phyloP scores from a whole-genome alignment of 2,113 vertebrate species.

The Callochromis pleurospilus region DNA sequence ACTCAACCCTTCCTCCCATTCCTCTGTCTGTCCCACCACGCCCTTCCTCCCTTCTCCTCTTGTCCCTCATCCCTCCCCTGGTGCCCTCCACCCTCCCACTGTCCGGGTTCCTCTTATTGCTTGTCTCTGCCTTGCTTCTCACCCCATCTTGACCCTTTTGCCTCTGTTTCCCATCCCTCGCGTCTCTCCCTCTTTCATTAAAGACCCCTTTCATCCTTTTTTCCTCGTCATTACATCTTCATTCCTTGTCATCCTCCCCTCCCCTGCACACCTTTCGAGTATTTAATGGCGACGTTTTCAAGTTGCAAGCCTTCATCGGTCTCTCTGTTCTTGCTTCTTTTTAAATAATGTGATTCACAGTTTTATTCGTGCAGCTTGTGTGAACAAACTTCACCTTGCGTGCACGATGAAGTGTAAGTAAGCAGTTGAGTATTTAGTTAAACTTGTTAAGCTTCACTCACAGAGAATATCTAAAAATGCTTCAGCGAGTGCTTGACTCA shows the following conservation, averaged over 20 bases:
- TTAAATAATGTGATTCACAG: not conserved
- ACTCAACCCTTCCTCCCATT: not conserved
- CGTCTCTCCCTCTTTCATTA: not conserved
- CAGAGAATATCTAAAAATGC: not conserved
- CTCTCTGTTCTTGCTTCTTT: not conserved
- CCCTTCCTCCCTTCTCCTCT: not conserved
- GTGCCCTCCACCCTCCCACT: not conserved
- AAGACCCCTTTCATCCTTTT: not conserved
- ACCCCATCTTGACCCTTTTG: conserved; percentile 1
- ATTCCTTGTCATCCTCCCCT: not conserved
- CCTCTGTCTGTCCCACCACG: conserved; percentile 8
- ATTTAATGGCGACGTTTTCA: not conserved
- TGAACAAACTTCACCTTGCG: not conserved
- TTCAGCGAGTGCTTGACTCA: not conserved
- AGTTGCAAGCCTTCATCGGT: not conserved
- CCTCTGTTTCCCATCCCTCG: not conserved
- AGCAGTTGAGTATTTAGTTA: not conserved
- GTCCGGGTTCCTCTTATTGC: not conserved
- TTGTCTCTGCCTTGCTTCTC: not conserved
- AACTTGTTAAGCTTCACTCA: not conserved
- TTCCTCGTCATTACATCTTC: not conserved
- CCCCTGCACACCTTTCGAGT: not conserved
- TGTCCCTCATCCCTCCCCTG: not conserved
- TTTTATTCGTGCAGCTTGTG: not conserved
- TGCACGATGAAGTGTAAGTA: not conserved